Evolutionary conservation across 2,113 vertebrate genomes (phyloP).

Genomic region (Carlito syrichta): DNA sequence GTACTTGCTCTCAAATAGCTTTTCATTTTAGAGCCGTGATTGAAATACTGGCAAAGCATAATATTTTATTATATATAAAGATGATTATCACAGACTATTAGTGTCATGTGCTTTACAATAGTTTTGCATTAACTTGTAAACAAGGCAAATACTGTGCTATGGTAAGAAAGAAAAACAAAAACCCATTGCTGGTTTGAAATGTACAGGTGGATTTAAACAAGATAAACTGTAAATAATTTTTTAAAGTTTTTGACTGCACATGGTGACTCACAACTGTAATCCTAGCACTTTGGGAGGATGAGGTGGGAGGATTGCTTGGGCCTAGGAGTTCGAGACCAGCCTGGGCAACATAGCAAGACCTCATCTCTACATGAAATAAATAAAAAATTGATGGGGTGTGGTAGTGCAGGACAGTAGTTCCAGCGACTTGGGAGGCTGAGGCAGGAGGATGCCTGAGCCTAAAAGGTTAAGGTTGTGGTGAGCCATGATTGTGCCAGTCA

Average conservation of each 20-base stretch:
- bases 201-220: slow-evolving; percentile 74
- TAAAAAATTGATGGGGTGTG: not conserved
- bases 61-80: not conserved
- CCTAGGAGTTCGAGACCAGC: not conserved
- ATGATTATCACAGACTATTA: not conserved
- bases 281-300: not conserved
- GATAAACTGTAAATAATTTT: slow-evolving; percentile 58
- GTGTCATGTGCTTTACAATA: not conserved
- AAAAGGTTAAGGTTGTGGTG: not conserved
- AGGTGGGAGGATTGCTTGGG: not conserved
- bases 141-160: slow-evolving; percentile 67
- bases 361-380: not conserved
- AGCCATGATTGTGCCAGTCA: not conserved
- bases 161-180: slow-evolving; percentile 68
- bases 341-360: not conserved
- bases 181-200: slow-evolving; percentile 31
- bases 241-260: too few relatives aligned
- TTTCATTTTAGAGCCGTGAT: not conserved
- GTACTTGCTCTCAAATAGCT: not conserved
- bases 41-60: not conserved
- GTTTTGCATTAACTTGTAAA: slow-evolving; percentile 6
- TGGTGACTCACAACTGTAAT: not conserved
- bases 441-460: not conserved
- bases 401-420: not conserved
- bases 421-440: not conserved